Base-by-base conservation (phyloP, 1,140 invertebrate genomes). In the Proctacanthus coquilletti region DNA sequence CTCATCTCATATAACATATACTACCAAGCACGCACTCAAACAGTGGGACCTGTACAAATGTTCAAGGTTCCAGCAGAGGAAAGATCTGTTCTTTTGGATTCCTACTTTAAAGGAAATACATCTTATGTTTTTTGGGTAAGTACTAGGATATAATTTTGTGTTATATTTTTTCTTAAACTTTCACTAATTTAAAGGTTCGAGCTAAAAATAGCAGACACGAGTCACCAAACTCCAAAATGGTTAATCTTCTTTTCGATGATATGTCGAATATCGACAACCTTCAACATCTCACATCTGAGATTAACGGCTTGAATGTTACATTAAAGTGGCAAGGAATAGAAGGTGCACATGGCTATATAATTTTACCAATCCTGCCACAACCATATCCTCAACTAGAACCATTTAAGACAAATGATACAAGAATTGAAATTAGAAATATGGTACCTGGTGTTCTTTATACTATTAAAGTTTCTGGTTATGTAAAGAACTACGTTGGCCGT, bases 71-170 rank as follows among this genome's bases (percentile, higher is more conserved):
- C 38, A n/a, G 42, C 57, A 0, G 41, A 50, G 11, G 61, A 60
- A 40, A 66, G 52, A 3, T 63, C 68, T 3, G 61, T 68, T 17
- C 44, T 70, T 3, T 53, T 77, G 4, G 64, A 63, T 17, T 54
- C 68, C 3, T 62, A 65, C 39, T 84, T 81, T 45, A 60, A 68
- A 35, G 65, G 72, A 13, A 67, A 70, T 14, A 58, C 50, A 3
- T 71, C 70, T 37, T 86, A 85, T 53, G 73, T 74, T 1, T 83
- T 86, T 60, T 82, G 77, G 75, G 79, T 80, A 55, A 62, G 61
- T 61, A 40, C 21, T 9, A 38, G 35, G 19, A n/a, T n/a, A n/a
- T n/a, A n/a, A n/a, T n/a, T n/a, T n/a, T 23, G 10, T 35, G 6
- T 40, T 43, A 34, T 17, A 3, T 21, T 18, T 41, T 21, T 9